These are phyloP conservation scores for Drosophila ochracea DNA, from an alignment of 2,888 invertebrate species.

Conservation along the genomic window DNA sequence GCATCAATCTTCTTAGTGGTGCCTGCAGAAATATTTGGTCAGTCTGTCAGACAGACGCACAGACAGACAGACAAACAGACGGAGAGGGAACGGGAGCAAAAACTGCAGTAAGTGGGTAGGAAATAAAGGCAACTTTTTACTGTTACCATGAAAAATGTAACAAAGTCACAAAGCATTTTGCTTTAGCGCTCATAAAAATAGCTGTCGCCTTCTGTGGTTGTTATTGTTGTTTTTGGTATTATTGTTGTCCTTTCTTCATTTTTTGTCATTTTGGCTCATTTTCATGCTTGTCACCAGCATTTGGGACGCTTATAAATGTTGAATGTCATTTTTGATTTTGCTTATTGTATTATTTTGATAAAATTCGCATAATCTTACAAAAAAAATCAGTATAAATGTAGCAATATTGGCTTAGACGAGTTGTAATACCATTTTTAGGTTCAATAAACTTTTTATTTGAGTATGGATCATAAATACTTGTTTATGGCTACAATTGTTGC, in stretches of 20 bases:
- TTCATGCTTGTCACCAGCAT: slow-evolving; percentile 54
- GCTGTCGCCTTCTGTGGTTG: slow-evolving; percentile 46
- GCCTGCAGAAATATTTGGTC: slow-evolving; percentile 72
- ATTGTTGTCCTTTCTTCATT: slow-evolving; percentile 7
- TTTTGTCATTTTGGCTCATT: slow-evolving; percentile 37
- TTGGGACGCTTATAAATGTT: slow-evolving; percentile 70
- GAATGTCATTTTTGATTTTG: slow-evolving; percentile 67
- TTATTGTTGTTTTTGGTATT: slow-evolving; percentile 13
- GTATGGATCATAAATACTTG: slow-evolving; percentile 36
- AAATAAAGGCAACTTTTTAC: slow-evolving; percentile 74
- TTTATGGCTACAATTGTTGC: slow-evolving; percentile 31
- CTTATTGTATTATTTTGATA: slow-evolving; percentile 53
- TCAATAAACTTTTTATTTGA: slow-evolving; percentile 42
- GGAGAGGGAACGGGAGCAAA: not conserved
- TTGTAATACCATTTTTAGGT: slow-evolving; percentile 43
- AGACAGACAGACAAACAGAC: not conserved
- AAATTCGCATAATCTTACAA: slow-evolving; percentile 44
- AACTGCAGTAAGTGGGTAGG: slow-evolving; percentile 65
- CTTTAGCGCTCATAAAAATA: slow-evolving; percentile 63
- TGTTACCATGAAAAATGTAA: slow-evolving; percentile 73
- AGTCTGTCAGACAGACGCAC: slow-evolving; percentile 22
- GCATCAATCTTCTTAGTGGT: slow-evolving; percentile 72
- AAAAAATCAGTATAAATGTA: slow-evolving; percentile 14
- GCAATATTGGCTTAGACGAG: slow-evolving; percentile 32
- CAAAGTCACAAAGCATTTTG: slow-evolving; percentile 76